Base-by-base conservation (phyloP, 2,797 vertebrate species). In the Dipus sagitta region DNA sequence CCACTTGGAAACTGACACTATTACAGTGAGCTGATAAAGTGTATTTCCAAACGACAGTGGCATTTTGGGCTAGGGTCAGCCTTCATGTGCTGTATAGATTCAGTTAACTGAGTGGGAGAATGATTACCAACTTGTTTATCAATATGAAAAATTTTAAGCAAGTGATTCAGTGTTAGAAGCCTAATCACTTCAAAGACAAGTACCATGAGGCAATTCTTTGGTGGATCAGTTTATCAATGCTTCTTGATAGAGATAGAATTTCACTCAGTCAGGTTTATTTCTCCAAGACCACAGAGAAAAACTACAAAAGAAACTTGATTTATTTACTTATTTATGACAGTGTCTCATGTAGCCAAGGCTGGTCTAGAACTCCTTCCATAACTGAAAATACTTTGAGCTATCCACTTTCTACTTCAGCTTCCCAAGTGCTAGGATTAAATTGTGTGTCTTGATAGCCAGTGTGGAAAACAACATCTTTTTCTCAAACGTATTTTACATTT, bases 401-500 rank as follows among this genome's bases (percentile, higher is more conserved):
- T 10, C 15, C 38, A 62, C 18, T 30, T 62, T 32, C 18, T 23
- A 17, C 12, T 34, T 74, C 17, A 11, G 6, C 7, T 14, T 64
- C 34, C 7, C 84, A 74, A 60, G 60, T 42, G 52, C 54, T 86
- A 23, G 18, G 9, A 30, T 30, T 85, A 32, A 75, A 11, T 38
- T 23, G 23, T 47, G 26, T 20, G 42, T 17, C 62, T 80, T 42
- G 52, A 86, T 62, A 34, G 2, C 26, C 26, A 62, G 18, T 26
- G 21, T n/a, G 26, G 52, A 62, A 86, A 75, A 10, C 26, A 75
- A 21, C 58, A 14, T 42, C 72, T 17, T 82, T 93, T 52, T 68
- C n/a, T 80, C 80, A 60, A 92, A 32, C 76, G 68, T 58, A 81
- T 58, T 32, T 86, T n/a, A n/a, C n/a, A n/a, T n/a, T n/a, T n/a